Evolutionary conservation across 1,140 invertebrate genomes (phyloP).

Genomic region (Tigriopus japonicus): DNA sequence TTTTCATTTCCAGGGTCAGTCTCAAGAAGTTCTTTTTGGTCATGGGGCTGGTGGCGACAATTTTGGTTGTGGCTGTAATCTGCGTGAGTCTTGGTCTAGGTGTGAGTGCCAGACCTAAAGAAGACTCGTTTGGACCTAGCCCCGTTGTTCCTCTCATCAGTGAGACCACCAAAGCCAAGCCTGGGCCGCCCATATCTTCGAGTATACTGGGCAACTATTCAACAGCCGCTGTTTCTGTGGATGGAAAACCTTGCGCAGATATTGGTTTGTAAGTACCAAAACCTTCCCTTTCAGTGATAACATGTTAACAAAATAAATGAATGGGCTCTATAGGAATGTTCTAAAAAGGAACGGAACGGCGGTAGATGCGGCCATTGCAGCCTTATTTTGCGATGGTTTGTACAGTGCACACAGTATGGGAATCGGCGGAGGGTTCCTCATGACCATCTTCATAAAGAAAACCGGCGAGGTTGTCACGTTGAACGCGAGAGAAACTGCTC

Average conservation of each 20-base stretch:
- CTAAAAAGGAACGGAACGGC: slow-evolving; percentile 57
- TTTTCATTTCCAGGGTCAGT: too few relatives aligned
- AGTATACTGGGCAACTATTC: not conserved
- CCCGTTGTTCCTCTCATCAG: too few relatives aligned
- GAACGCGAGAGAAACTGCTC: slow-evolving; percentile 12
- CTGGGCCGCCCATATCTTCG: not conserved
- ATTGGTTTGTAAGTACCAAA: not conserved
- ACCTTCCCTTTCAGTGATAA: not conserved
- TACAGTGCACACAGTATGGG: slow-evolving; percentile 69
- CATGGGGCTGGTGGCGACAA: not conserved
- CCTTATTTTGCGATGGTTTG: slow-evolving; percentile 66
- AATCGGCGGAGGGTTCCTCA: slow-evolving; percentile 21
- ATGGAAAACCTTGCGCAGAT: not conserved
- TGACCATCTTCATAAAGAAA: slow-evolving; percentile 15
- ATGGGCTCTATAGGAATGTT: slow-evolving; percentile 38
- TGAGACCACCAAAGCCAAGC: too few relatives aligned
- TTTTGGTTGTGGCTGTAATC: not conserved
- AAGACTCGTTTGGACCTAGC: not conserved
- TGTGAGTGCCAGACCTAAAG: not conserved
- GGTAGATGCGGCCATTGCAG: slow-evolving; percentile 63
- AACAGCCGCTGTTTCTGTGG: not conserved
- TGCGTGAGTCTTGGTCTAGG: not conserved
- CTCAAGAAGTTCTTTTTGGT: too few relatives aligned
- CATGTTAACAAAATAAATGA: not conserved
- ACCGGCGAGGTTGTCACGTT: not conserved